Evolutionary conservation across 2,113 vertebrate genomes (phyloP), one percentile per base, ranked within the genome.

Genomic region (Leptosomus discolor): DNA sequence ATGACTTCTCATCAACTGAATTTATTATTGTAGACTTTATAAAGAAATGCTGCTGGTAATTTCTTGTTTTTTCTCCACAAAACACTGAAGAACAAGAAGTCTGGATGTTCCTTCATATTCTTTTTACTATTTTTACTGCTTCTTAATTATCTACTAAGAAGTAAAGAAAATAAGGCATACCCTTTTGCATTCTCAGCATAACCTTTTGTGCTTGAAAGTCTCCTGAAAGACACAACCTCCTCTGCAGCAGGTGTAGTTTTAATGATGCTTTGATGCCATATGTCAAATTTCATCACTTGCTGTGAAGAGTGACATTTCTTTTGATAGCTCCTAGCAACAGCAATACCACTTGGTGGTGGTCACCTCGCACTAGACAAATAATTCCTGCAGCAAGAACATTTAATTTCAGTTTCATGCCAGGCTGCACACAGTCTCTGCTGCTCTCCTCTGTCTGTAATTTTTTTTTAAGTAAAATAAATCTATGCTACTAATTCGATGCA

Each of bases 191-290:
- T 97, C 94, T 97, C 95, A 94, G 43, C 96, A 94, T 98, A 98
- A 98, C 98, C 97, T 99, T 98, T 99, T 95, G 95, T 91, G 90
- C 97, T 96, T 97, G 97, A 98, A 97, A 98, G 96, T 98, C 98
- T 97, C 97, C 98, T 97, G 96, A 98, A 98, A 99, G 98, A 98
- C 96, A 97, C 95, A 97, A 86, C 92, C 97, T 98, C 91, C 96
- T 98, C 97, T 99, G 98, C 98, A 98, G 99, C 99, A 99, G 99
- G 98, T 98, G 97, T 98, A 96, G 97, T 98, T 98, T 98, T 99
- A 99, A 99, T 98, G 99, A 99, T 97, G 98, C 98, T 99, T 99
- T 99, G 98, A 99, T 99, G 99, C 98, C 98, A 99, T 99, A 99
- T 99, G 99, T 99, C 99, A 99, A 98, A 98, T 98, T 98, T 98